phyloP scores from a whole-genome alignment of 2,797 vertebrate species.

The Tauraco hartlaubi region DNA sequence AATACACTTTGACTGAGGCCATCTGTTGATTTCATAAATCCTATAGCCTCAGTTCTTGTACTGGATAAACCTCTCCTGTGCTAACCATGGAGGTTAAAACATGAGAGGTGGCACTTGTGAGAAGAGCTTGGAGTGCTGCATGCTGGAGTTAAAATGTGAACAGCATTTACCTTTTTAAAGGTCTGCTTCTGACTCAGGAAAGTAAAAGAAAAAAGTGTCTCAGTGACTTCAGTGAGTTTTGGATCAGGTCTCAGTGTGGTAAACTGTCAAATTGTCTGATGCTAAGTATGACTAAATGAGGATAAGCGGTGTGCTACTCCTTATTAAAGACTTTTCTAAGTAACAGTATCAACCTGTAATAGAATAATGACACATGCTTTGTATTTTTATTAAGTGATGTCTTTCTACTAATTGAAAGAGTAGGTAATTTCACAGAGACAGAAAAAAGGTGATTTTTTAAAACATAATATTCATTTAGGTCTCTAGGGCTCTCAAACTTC shows the following conservation, averaged over 20 bases:
- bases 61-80: neutral
- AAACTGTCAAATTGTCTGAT: neutral
- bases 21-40: conserved; percentile 65
- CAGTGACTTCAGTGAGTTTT: neutral
- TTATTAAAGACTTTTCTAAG: neutral
- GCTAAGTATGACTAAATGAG: neutral
- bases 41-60: neutral
- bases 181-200: neutral
- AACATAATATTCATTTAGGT: neutral
- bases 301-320: neutral
- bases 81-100: neutral
- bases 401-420: conserved; percentile 11
- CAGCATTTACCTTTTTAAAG: neutral
- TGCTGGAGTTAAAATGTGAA: neutral
- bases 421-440: neutral
- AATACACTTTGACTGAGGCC: conserved; percentile 56
- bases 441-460: neutral
- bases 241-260: neutral
- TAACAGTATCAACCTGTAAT: neutral
- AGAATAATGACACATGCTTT: neutral
- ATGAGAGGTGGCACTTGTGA: neutral
- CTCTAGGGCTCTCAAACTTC: neutral
- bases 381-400: neutral
- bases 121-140: neutral
- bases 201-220: neutral